Evolutionary conservation across 2,888 invertebrate genomes (phyloP), one percentile per base, ranked within the genome.

Genomic region (Malacosoma neustria): DNA sequence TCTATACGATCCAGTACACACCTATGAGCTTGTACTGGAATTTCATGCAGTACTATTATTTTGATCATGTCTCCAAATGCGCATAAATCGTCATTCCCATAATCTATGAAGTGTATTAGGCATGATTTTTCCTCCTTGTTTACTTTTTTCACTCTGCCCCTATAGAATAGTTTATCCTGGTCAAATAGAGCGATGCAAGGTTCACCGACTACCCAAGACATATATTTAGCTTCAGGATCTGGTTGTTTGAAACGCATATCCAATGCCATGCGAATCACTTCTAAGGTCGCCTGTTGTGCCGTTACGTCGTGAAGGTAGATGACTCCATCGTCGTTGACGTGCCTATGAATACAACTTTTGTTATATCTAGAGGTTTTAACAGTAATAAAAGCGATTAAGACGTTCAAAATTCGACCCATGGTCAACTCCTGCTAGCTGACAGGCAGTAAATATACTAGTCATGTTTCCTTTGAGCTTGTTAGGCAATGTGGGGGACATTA

Each of bases 41-140:
- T 80, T 35, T 92, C 79, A 0, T 88, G 77, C 33, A 91, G 87
- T 3, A 90, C 87, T 1, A 91, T 84, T 48, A 87, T 87, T 45
- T 89, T 90, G 12, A 90, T 81, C 35, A 95, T 54, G 36, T 90
- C 85, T 1, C 73, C 63, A 9, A 87, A 74, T 0, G 75, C 49
- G 39, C 92, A 89, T 0, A 69, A 63, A 66, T 96, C 95, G 30
- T 89, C 80, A 59, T 94, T 95, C 0, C 96, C 96, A 58, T 93
- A 96, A 73, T 96, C 96, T 1, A 96, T 87, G 71, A 93, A 95
- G 36, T 88, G 79, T 0, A 95, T 89, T 37, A 81, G 44, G 43
- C 90, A 74, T 36, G 59, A 51, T 34, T 66, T 52, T 1, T 70
- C 48, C 39, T 86, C 76, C 1, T 68, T 49, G 30, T 74, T 58